Conservation (phyloP, 2,113 vertebrate species). For the Arenaria interpres region DNA sequence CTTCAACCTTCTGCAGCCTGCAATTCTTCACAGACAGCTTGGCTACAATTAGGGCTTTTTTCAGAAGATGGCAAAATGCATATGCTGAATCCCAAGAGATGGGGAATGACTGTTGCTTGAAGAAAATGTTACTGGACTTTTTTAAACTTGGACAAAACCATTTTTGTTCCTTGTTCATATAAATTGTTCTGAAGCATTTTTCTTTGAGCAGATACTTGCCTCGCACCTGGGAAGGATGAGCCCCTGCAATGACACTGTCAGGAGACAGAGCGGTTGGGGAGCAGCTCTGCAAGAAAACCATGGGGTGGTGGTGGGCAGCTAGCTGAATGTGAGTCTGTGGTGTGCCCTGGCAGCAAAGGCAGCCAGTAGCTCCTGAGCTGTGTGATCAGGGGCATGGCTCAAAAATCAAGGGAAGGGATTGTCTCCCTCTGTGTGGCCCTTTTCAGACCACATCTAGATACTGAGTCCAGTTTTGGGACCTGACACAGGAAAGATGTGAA, state of each 20-base stretch:
- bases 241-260: rapidly evolving
- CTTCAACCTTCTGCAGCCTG: conserved; percentile 15
- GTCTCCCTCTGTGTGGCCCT: neutral
- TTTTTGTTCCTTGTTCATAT: neutral
- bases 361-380: neutral
- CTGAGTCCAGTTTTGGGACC: neutral
- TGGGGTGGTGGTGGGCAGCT: neutral
- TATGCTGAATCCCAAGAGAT: neutral
- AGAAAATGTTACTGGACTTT: neutral
- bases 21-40: conserved; percentile 7
- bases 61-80: neutral
- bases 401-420: neutral
- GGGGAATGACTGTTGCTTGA: neutral
- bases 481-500: neutral
- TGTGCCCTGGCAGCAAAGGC: neutral
- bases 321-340: neutral
- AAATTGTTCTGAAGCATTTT: neutral
- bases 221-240: neutral
- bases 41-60: neutral
- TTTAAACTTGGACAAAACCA: neutral
- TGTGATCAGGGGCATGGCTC: rapidly evolving
- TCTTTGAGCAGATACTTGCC: neutral
- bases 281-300: neutral
- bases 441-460: neutral
- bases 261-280: neutral